These are phyloP conservation scores for Apodemia zela DNA, from an alignment of 2,888 invertebrate genomes.

Conservation along the genomic window DNA sequence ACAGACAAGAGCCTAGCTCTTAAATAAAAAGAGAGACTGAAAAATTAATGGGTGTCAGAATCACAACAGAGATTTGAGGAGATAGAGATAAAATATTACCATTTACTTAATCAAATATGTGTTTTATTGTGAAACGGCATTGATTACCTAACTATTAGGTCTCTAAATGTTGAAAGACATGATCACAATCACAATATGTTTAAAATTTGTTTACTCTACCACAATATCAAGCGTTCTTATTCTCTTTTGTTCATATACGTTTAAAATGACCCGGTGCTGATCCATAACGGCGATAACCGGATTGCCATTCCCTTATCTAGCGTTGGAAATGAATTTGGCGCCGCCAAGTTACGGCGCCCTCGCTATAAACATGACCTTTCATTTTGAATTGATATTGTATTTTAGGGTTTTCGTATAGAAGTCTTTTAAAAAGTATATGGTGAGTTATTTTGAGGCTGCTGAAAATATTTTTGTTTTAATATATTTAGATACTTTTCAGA, in stretches of 20 bases:
- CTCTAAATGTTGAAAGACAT: not conserved
- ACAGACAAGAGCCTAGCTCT: too few relatives aligned
- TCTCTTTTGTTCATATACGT: conserved; percentile 57
- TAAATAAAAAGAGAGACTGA: too few relatives aligned
- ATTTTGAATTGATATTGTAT: conserved; percentile 32
- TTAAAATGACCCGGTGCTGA: conserved; percentile 62
- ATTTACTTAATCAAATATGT: too few relatives aligned
- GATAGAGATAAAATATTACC: too few relatives aligned
- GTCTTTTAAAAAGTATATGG: not conserved
- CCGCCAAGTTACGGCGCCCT: conserved; percentile 36
- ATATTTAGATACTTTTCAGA: too few relatives aligned
- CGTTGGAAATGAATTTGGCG: conserved; percentile 45
- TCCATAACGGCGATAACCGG: conserved; percentile 49
- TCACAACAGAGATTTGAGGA: too few relatives aligned
- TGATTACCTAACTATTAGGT: too few relatives aligned
- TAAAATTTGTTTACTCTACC: conserved; percentile 1
- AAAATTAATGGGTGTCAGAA: too few relatives aligned
- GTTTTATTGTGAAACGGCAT: too few relatives aligned
- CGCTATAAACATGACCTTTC: conserved; percentile 35
- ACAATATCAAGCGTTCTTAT: conserved; percentile 30
- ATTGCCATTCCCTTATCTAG: conserved; percentile 56
- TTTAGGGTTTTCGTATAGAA: conserved; percentile 18
- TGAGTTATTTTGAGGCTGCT: not conserved
- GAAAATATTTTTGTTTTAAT: not conserved
- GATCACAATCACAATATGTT: not conserved